Percentiles rank a stretch among this genome's conserved stretches.
Evolutionary conservation across 2,888 invertebrate genomes (phyloP).

Genomic region (Oithona nana): DNA sequence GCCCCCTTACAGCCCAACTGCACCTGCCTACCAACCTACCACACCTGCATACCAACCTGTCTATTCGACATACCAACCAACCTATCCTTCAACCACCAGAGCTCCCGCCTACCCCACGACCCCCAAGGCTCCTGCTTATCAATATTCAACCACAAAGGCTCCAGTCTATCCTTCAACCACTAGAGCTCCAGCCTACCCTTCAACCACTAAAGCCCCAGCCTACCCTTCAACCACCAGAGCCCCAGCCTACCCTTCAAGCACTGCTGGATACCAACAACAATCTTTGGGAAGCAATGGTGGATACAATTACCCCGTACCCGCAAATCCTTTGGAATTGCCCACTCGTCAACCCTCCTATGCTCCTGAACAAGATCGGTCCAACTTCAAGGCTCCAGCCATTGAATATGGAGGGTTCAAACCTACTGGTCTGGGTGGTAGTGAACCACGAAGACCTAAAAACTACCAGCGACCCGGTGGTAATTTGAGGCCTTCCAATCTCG

Average conservation of each 20-base stretch:
- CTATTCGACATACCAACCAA: neutral
- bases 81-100: neutral
- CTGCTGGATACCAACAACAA: too few relatives aligned
- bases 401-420: slow-evolving; percentile 13
- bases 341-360: neutral
- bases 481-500: neutral
- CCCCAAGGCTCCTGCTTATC: neutral
- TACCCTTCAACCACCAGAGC: neutral
- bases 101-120: neutral
- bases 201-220: neutral
- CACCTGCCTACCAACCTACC: slow-evolving; percentile 1
- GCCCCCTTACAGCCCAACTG: neutral
- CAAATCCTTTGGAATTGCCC: slow-evolving; percentile 4
- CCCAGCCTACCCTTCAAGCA: neutral
- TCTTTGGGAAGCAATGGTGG: neutral
- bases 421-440: neutral
- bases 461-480: neutral
- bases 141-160: neutral
- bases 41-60: neutral
- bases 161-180: neutral
- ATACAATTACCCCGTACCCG: slow-evolving; percentile 6
- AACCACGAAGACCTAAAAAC: neutral
- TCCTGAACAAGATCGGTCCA: neutral
- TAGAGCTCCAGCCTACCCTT: neutral
- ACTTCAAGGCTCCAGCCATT: neutral